A percentile compares a stretch with the other conserved stretches of the same genome.
Conservation (phyloP, 2,113 vertebrate species). For the Porphyrio hochstetteri region DNA sequence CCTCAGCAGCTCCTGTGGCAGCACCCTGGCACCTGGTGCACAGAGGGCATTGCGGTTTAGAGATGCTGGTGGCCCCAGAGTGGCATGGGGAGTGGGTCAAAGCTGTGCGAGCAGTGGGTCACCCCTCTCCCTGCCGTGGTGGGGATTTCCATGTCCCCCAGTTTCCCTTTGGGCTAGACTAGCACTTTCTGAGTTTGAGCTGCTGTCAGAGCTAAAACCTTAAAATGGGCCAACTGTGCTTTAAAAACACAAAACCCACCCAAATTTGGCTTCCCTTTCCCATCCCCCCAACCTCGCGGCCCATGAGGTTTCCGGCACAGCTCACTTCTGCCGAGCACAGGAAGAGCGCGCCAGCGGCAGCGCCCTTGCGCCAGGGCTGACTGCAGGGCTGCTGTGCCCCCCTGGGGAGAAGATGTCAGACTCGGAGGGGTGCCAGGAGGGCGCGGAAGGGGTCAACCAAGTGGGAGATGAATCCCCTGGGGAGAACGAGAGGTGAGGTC, state of each 20-base stretch:
- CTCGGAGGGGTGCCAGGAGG: constrained; percentile 19
- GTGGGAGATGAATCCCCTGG: neutral
- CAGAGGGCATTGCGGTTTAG: neutral
- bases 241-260: neutral
- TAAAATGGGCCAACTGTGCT: neutral
- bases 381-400: rapidly evolving
- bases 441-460: neutral
- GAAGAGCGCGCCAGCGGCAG: neutral
- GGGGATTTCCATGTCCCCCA: neutral
- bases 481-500: constrained; percentile 28
- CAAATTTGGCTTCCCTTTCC: neutral
- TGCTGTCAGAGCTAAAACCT: neutral
- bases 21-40: neutral
- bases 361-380: neutral
- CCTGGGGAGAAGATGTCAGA: constrained; percentile 58
- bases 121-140: neutral
- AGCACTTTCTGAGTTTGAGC: neutral
- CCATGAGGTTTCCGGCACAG: constrained; percentile 47
- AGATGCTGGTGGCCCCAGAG: neutral
- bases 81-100: neutral
- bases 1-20: neutral
- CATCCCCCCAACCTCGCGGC: constrained; percentile 44
- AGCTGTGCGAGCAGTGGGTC: too few species aligned
- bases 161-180: neutral
- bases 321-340: constrained; percentile 64